These are phyloP conservation scores for Cecidostiba fungosa DNA, from an alignment of 2,888 invertebrate genomes.

Conservation along the genomic window DNA sequence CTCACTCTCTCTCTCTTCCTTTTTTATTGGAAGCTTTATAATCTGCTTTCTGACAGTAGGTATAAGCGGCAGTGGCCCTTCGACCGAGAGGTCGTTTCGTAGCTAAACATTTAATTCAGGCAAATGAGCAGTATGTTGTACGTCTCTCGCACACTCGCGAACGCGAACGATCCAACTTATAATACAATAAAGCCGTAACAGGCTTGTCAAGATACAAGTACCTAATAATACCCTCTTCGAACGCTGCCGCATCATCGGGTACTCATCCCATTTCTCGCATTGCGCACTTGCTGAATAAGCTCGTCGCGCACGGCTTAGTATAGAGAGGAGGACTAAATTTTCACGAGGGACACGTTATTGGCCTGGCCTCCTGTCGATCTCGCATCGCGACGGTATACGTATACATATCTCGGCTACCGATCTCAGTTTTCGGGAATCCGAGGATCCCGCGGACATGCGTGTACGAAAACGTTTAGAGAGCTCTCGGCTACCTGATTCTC, in stretches of 20 bases:
- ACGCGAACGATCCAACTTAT: background rate
- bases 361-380: conserved; percentile 13
- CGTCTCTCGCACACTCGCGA: conserved; percentile 48
- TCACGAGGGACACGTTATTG: conserved; percentile 53
- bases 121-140: conserved; percentile 66
- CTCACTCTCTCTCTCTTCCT: conserved; percentile 12
- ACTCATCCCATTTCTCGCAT: conserved; percentile 38
- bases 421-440: conserved; percentile 31
- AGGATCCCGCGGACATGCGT: conserved; percentile 20
- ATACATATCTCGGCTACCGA: conserved; percentile 55
- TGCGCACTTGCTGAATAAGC: conserved; percentile 17
- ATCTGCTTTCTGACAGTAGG: conserved; percentile 12
- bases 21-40: conserved; percentile 23
- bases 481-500: conserved; percentile 15
- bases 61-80: background rate
- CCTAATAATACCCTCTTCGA: conserved; percentile 30
- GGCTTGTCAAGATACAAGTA: conserved; percentile 26
- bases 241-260: background rate
- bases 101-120: conserved; percentile 66
- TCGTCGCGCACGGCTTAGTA: background rate
- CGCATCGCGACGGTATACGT: background rate
- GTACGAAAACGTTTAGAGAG: conserved; percentile 57
- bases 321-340: conserved; percentile 46
- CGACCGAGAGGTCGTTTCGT: conserved; percentile 37
- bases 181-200: background rate